Evolutionary conservation across 2,888 invertebrate genomes (phyloP).

Genomic region (Octodonta nipae): DNA sequence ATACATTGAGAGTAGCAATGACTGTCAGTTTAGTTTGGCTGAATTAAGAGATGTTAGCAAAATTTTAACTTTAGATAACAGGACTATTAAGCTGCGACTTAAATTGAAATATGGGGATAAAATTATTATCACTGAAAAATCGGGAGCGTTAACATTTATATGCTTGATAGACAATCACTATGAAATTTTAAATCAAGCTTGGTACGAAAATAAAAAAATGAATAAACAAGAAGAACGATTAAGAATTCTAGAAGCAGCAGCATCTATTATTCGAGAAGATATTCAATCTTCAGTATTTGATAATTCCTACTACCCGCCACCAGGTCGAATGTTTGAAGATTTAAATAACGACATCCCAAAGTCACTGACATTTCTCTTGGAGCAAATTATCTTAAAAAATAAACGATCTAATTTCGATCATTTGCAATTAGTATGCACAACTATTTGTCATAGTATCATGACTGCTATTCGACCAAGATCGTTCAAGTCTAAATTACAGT

Average conservation of each 20-base stretch:
- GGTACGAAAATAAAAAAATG: conserved; percentile 5
- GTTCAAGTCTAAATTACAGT: conserved; percentile 23
- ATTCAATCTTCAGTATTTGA: conserved; percentile 4
- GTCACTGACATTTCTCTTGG: conserved; percentile 19
- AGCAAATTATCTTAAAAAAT: conserved; percentile 22
- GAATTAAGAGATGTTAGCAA: conserved; percentile 18
- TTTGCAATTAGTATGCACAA: conserved; percentile 15
- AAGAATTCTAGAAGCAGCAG: conserved; percentile 5
- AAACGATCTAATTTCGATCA: conserved; percentile 20
- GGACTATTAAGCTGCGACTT: conserved; percentile 21
- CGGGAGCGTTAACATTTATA: conserved; percentile 11
- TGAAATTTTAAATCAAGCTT: conserved; percentile 5
- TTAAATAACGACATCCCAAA: conserved; percentile 22
- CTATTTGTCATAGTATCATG: conserved; percentile 17
- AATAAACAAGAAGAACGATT: conserved; percentile 5
- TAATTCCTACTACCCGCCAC: conserved; percentile 17
- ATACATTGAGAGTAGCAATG: conserved; percentile 25
- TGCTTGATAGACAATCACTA: conserved; percentile 4
- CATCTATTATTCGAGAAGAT: conserved; percentile 4
- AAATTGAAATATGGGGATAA: conserved; percentile 24
- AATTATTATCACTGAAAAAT: conserved; percentile 23
- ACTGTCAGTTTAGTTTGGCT: conserved; percentile 18
- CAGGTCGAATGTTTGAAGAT: conserved; percentile 22
- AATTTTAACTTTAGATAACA: conserved; percentile 18
- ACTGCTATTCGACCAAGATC: conserved; percentile 18